Base-by-base conservation (phyloP, 2,888 invertebrate species). In the Parnassius glacialis region DNA sequence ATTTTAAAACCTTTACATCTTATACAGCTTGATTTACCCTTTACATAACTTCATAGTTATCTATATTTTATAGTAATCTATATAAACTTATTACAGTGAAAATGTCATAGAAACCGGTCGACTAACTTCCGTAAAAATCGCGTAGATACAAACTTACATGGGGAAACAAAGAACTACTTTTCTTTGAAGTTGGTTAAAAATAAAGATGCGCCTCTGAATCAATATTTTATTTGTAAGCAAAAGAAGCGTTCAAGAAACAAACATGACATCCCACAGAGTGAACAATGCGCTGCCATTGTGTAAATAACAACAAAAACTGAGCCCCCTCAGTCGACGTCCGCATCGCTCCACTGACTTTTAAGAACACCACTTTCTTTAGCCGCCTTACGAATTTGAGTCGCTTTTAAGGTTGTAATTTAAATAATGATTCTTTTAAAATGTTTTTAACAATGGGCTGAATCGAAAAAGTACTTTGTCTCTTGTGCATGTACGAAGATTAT, bases 361-460 rank as follows among this genome's bases (percentile, higher is more conserved):
- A 43, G 54, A 25, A 48, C 59, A 42, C 9, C 48, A 20, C 53
- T 59, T 59, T 59, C 53, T 54, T 59, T 48, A 20, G 9, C 41
- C 10, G 50, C 2, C n/a, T 51, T 50, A 7, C 53, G n/a, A 47
- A 20, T 42, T 53, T 34, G 13, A 25, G 44, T 34, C 5, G 25
- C 50, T 5, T 42, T 42, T 51, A 42, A 10, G 25, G n/a, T 43
- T n/a, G 9, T 52, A 7, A 44, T 52, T 51, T 54, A 13, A 44
- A 12, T 12, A 45, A 45, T 12, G 2, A 25, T 25, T 25, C 25
- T 25, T 25, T 25, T 25, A 3, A 25, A 25, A 25, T 25, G 10
- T 10, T 43, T 43, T 43, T 43, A 43, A 43, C 43, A 9, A 10
- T 43, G 9, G 43, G 11, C 43, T 43, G 43, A 43, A 43, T 11